A percentile compares a stretch with the other conserved stretches of the same genome.
Evolutionary conservation across 2,888 invertebrate genomes (phyloP).

Genomic region (Tipula helvola): DNA sequence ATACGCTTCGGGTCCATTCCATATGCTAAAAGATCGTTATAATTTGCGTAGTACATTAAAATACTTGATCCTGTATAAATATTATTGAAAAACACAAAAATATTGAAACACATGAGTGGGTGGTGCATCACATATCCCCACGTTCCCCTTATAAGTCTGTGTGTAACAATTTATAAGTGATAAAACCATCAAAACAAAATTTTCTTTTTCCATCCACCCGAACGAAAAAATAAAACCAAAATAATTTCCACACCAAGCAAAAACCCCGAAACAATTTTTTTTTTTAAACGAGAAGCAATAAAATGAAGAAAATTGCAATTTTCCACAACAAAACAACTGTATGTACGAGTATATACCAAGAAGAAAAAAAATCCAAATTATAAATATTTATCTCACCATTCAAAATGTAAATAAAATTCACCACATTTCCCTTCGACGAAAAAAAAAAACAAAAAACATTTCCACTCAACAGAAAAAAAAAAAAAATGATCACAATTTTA

Average conservation of each 20-base stretch:
- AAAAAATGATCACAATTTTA: neutral
- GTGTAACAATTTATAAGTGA: neutral
- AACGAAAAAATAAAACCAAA: neutral
- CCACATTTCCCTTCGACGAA: neutral
- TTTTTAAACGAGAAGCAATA: neutral
- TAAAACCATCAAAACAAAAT: neutral
- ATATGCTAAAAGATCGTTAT: no score
- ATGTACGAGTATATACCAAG: neutral
- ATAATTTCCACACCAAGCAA: neutral
- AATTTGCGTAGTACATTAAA: no score
- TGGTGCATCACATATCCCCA: no score
- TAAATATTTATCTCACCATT: conserved; percentile 4
- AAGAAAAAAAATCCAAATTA: neutral
- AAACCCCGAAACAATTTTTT: neutral
- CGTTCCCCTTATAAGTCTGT: no score
- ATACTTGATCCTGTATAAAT: no score
- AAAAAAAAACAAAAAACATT: neutral
- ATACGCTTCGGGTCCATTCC: no score
- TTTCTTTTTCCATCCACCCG: neutral
- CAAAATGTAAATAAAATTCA: conserved; percentile 4
- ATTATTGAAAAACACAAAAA: no score
- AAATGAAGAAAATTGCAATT: neutral
- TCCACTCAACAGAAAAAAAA: neutral
- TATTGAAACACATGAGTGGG: no score
- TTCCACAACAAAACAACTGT: neutral